Base-by-base conservation (phyloP, 1,140 invertebrate genomes). In the Heliconius melpomene region DNA sequence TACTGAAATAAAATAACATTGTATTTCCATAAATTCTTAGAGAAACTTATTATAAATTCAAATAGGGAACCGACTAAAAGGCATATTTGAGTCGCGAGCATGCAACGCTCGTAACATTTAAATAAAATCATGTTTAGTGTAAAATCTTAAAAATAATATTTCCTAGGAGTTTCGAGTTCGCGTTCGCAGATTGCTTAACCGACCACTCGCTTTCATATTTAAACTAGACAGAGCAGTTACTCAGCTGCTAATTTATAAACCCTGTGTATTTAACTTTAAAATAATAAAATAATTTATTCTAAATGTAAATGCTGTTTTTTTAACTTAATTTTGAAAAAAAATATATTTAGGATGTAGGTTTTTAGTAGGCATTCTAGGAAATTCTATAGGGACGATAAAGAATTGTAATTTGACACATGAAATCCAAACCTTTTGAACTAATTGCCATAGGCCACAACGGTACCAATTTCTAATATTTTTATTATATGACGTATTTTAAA, bases 131-230 rank as follows among this genome's bases (percentile, higher is more conserved):
- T 83, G 74, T 79, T 82, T 80, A 84, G 79, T 78, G 75, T 82
- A 78, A 75, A 73, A 72, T 84, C 78, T 82, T 80, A 84, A 77
- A 82, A 84, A 84, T 84, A 79, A 36, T 79, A 84, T 84, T 82
- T 75, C 54, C 79, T 82, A 73, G 52, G 78, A 83, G 79, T 79
- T 74, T 79, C 76, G 77, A 60, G 72, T 80, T 73, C 38, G 40
- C 66, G 74, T 23, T 74, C 52, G 75, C 60, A 74, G 75, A 77
- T 54, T 77, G 76, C 74, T 80, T 77, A 66, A 74, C 79, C 29
- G 57, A 66, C 60, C 60, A 29, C 60, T 66, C 60, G 60, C 26
- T 66, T 66, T 66, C 29, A 66, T 66, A 66, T 66, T 66, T 66
- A 66, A 66, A 29, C 60, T 29, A 66, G 60, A 66, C 9, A 29